A percentile compares a stretch with the other conserved stretches of the same genome.
These are phyloP conservation scores for Apeira syringaria DNA, from an alignment of 2,888 invertebrate species.

Conservation along the genomic window DNA sequence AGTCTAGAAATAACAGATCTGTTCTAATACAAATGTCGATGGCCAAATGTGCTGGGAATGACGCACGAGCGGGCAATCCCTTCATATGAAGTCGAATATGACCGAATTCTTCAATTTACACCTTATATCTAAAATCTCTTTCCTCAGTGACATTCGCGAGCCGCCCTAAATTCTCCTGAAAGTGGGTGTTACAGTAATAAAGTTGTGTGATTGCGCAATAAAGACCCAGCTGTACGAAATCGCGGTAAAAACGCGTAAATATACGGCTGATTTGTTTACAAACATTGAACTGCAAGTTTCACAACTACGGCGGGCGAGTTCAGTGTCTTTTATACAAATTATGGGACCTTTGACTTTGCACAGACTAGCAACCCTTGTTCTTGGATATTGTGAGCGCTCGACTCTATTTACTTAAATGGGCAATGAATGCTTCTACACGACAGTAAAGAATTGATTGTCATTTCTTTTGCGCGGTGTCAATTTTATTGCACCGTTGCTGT, in stretches of 20 bases:
- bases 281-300: slow-evolving; percentile 43
- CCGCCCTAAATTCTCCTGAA: slow-evolving; percentile 46
- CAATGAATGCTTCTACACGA: slow-evolving; percentile 47
- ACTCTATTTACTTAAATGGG: slow-evolving; percentile 45
- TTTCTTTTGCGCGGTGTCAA: slow-evolving; percentile 58
- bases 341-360: slow-evolving; percentile 50
- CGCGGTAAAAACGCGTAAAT: slow-evolving; percentile 57
- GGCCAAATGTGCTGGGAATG: slow-evolving; percentile 53
- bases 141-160: slow-evolving; percentile 35
- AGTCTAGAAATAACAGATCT: slow-evolving; percentile 71
- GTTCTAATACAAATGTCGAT: slow-evolving; percentile 68
- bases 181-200: slow-evolving; percentile 57
- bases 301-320: slow-evolving; percentile 26
- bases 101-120: slow-evolving; percentile 17
- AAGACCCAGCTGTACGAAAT: slow-evolving; percentile 61
- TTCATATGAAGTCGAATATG: neutral
- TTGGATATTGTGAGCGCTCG: slow-evolving; percentile 1
- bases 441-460: slow-evolving; percentile 66
- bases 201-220: slow-evolving; percentile 59
- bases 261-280: slow-evolving; percentile 62
- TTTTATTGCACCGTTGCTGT: slow-evolving; percentile 74
- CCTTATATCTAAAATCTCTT: slow-evolving; percentile 4
- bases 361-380: slow-evolving; percentile 2
- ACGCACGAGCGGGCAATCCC: slow-evolving; percentile 55
- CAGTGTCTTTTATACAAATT: slow-evolving; percentile 39